Percentiles rank a stretch among this genome's conserved stretches.
phyloP scores from a whole-genome alignment of 2,113 vertebrate species.

The Carlito syrichta region DNA sequence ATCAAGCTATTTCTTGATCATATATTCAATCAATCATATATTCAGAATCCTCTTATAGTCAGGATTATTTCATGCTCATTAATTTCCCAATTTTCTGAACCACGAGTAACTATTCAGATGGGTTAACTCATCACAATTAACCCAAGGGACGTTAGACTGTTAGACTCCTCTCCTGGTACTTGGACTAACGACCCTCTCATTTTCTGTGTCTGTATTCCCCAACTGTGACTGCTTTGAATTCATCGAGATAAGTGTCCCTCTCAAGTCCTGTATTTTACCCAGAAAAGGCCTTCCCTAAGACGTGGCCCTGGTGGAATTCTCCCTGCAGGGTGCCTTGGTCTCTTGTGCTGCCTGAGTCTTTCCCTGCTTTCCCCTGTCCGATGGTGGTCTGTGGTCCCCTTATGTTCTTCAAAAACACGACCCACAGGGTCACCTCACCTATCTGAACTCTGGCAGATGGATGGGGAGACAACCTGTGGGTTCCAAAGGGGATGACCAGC shows the following conservation, averaged over 20 bases:
- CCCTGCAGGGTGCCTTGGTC: too few species aligned
- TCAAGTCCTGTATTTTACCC: rapidly evolving
- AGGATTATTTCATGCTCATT: not conserved
- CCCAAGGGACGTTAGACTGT: rapidly evolving
- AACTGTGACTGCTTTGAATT: not conserved
- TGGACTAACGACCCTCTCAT: rapidly evolving
- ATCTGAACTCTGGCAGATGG: rapidly evolving
- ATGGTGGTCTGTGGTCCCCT: rapidly evolving
- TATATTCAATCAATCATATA: too few species aligned
- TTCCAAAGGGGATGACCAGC: not conserved
- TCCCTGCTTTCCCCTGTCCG: rapidly evolving
- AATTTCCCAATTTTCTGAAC: not conserved
- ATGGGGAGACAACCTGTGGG: rapidly evolving
- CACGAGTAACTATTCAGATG: too few species aligned
- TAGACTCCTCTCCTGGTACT: rapidly evolving
- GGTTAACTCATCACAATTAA: not conserved
- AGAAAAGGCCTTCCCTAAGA: rapidly evolving
- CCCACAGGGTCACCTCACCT: rapidly evolving
- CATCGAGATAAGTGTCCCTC: rapidly evolving
- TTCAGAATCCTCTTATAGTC: not conserved
- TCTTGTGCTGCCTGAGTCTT: not conserved
- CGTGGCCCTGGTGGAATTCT: rapidly evolving
- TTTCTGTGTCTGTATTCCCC: not conserved
- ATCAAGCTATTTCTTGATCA: not conserved
- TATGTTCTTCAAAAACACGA: not conserved